phyloP scores from a whole-genome alignment of 2,888 invertebrate genomes.

The Caenorhabditis panamensis region DNA sequence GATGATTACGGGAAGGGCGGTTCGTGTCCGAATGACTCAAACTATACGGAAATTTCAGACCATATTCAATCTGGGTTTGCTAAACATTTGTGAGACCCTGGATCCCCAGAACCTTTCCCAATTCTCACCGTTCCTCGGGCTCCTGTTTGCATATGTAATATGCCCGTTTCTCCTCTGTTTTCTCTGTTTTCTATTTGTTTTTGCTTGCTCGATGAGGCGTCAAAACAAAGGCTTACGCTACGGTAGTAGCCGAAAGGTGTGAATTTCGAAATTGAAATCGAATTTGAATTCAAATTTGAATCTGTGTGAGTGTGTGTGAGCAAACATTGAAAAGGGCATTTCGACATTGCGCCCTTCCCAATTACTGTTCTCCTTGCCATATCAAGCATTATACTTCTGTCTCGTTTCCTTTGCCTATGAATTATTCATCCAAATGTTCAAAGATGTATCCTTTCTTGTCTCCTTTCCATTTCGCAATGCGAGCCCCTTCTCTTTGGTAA shows the following conservation, averaged over 20 bases:
- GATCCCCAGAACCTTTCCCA: no score
- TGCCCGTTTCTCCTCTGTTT: no score
- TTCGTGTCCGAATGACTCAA: no score
- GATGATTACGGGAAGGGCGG: no score
- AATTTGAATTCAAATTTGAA: conserved; percentile 24
- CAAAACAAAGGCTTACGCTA: conserved; percentile 55
- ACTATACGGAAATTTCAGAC: no score
- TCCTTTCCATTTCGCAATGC: conserved; percentile 6
- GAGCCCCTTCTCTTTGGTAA: conserved; percentile 28
- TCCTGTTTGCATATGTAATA: no score
- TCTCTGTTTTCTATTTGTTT: conserved; percentile 24
- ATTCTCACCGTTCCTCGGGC: no score
- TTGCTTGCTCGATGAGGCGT: conserved; percentile 29
- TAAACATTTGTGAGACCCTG: no score
- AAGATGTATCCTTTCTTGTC: conserved; percentile 26
- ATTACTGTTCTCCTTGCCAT: neutral
- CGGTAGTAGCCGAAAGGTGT: no score
- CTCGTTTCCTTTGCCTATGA: conserved; percentile 29
- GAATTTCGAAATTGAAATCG: conserved; percentile 1
- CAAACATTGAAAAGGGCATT: no score
- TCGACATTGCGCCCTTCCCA: neutral
- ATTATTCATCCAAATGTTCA: conserved; percentile 50
- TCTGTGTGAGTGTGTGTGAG: conserved; percentile 12
- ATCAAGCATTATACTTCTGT: neutral
- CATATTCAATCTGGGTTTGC: no score